phyloP scores from a whole-genome alignment of 1,140 invertebrate species.

The Macrobrachium nipponense region DNA sequence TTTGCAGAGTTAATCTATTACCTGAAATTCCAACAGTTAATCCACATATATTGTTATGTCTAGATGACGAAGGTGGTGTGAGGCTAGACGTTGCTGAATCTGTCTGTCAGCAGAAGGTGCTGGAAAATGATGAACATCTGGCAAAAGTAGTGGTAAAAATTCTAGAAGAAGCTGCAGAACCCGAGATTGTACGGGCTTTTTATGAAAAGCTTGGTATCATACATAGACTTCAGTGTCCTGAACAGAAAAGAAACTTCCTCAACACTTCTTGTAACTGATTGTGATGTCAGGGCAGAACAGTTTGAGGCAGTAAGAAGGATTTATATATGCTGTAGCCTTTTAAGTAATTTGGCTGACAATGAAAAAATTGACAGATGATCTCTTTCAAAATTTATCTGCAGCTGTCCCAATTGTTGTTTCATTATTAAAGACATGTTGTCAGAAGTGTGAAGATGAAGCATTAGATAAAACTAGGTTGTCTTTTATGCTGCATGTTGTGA shows the following conservation, averaged over 20 bases:
- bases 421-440: conserved; percentile 39
- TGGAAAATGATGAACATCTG: conserved; percentile 44
- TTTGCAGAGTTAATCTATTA: conserved; percentile 24
- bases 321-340: conserved; percentile 25
- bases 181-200: conserved; percentile 40
- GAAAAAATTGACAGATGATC: conserved; percentile 38
- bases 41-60: conserved; percentile 16
- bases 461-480: conserved; percentile 39
- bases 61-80: conserved; percentile 51
- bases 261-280: conserved; percentile 25
- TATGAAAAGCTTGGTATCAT: conserved; percentile 42
- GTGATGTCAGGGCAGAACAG: conserved; percentile 21
- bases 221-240: conserved; percentile 36
- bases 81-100: neutral
- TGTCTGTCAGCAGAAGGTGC: neutral
- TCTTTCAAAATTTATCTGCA: conserved; percentile 50
- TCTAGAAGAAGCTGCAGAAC: conserved; percentile 29
- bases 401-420: conserved; percentile 47
- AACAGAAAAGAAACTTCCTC: conserved; percentile 8
- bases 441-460: conserved; percentile 46
- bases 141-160: conserved; percentile 30
- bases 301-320: conserved; percentile 34
- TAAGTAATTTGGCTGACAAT: conserved; percentile 34
- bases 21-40: conserved; percentile 28
- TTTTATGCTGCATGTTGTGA: conserved; percentile 49